Evolutionary conservation across 1,140 invertebrate species (phyloP), one percentile per base, ranked within the genome.

Genomic region (Brevipalpus yothersi): DNA sequence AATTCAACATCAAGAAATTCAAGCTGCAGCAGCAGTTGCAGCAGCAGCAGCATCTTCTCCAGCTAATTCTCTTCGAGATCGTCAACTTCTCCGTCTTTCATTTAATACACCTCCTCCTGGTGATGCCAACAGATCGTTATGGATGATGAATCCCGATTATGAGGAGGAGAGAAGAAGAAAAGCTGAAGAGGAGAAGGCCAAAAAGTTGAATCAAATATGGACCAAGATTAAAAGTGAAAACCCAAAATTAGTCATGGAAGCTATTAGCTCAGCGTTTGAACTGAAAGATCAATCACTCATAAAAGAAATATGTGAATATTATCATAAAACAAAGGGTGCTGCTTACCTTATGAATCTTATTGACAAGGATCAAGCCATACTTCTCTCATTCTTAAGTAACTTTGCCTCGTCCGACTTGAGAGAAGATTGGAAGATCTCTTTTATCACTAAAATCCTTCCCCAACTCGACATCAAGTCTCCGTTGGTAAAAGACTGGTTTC

Each of bases 381-480:
- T 57, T 17, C 15, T 57, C 8, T 57, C 56, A 1, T 41, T 57
- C 12, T 19, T 57, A 21, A 57, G 41, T 19, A 19, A 39, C 3
- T 21, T 57, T 42, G 17, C 56, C 19, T 21, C 12, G 4, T 61
- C 59, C 39, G 57, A 62, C n/a, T 62, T 64, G 49, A 59, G 61
- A 15, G 41, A 49, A 45, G 59, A 62, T 9, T 60, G 61, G 17
- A 64, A 64, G 55, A 59, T 64, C 51, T 53, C 41, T 17, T 41
- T 53, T 15, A 21, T 57, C 17, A 41, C 41, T n/a, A 15, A 13
- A 23, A 57, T 57, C 17, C n/a, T 43, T 2, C 40, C 56, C 4
- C 15, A 9, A 43, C 23, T 57, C n/a, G 56, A 57, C 17, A 42
- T 43, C n/a, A 41, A 57, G n/a, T 57, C 56, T 15, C 40, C 41